phyloP scores from a whole-genome alignment of 2,797 vertebrate species.

The Eurystomus glaucurus region DNA sequence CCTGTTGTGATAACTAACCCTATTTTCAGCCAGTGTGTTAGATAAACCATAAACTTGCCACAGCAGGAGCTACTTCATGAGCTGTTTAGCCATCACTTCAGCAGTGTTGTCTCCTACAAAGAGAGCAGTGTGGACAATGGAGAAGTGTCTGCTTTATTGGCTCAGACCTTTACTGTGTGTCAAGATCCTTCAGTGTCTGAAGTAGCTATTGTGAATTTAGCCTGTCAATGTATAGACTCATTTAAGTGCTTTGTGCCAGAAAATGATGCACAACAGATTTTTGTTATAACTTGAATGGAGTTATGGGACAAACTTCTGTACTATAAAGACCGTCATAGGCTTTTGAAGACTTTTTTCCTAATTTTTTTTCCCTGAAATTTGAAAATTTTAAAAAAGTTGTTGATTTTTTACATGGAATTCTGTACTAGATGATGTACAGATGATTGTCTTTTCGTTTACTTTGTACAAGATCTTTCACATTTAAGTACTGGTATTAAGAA shows the following conservation, averaged over 20 bases:
- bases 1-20: background rate
- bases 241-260: background rate
- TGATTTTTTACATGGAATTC: background rate
- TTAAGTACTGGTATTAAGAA: background rate
- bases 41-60: conserved; percentile 28
- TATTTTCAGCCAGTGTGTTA: background rate
- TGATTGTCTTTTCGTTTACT: background rate
- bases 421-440: background rate
- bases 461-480: background rate
- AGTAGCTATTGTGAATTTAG: background rate
- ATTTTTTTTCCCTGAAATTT: no score
- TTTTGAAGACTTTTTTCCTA: background rate
- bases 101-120: background rate
- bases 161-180: background rate
- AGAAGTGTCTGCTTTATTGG: conserved; percentile 1
- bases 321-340: background rate
- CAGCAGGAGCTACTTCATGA: conserved; percentile 33
- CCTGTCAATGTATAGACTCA: background rate
- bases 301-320: background rate
- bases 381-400: background rate
- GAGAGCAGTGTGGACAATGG: background rate
- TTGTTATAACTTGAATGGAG: background rate
- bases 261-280: background rate
- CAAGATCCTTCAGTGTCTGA: background rate
- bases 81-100: background rate